Evolutionary conservation across 2,797 vertebrate species (phyloP), one percentile per base, ranked within the genome.

Genomic region (Hephaestus fuliginosus): DNA sequence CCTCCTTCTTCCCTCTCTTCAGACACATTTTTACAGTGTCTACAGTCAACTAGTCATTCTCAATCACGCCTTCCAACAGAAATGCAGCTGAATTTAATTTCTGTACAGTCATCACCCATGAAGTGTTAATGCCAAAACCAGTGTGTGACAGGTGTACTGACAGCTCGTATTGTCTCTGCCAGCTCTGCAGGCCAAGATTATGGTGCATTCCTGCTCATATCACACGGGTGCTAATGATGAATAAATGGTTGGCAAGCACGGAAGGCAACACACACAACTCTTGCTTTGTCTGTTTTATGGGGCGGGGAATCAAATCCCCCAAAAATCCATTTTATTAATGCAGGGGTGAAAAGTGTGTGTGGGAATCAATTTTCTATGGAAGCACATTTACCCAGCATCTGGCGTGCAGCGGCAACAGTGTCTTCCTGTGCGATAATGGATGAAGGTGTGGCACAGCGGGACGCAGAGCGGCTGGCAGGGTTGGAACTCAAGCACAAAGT

Each of bases 401-500:
- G 84, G 4, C 89, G 84, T 72, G 82, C 89, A 33, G 65, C 75
- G 1, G 82, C 52, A 39, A 77, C 78, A 13, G 83, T 67, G 77
- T 95, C 92, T 73, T 96, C 96, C 81, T 93, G 95, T 36, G 95
- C 91, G 75, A 94, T 90, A 48, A 41, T 18, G 58, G 96, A 91
- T 17, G 92, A 91, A 49, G 96, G 94, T 48, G 94, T 96, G 72
- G 64, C 2, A 20, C 93, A 95, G 85, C 87, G 95, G 20, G 95
- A 92, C 18, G 88, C 81, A 0, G 96, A 88, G 46, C 93, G 95
- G 33, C 95, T 91, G 70, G 93, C 87, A 14, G 96, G 92, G 33
- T 94, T 95, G 36, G 96, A 92, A 83, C 95, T 96, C 92, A 99
- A 92, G 85, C 97, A 97, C 93, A 99, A 92, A 55, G 97, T 97